Evolutionary conservation across 1,140 invertebrate genomes (phyloP), one percentile per base, ranked within the genome.

Genomic region (Drosophila setifemur): DNA sequence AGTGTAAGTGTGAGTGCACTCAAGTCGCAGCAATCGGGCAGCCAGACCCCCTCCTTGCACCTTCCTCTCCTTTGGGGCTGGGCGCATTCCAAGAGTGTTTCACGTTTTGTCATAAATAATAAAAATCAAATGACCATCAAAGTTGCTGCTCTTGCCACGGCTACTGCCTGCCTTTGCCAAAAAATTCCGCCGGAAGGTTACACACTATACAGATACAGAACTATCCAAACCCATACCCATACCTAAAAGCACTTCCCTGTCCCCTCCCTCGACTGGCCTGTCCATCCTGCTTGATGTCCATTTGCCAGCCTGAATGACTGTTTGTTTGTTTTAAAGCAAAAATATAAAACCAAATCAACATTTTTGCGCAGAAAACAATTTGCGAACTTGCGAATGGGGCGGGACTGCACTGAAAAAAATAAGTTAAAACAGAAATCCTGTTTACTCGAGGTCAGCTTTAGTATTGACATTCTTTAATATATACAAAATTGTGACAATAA

Each of bases 281-380:
- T 85, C 70, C 70, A 71, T 42, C 78, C 50, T 54, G 67, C 64
- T 60, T 67, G 79, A 86, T 85, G 79, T 85, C 79, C 79, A 85
- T 85, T 85, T 86, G 79, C 81, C 81, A 63, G 81, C 18, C 55
- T 71, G 60, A 82, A 85, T 85, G 78, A 73, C 79, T 79, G 79
- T 86, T 85, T 85, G 79, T 86, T 83, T 85, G 67, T 68, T 85
- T 57, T 75, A 72, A 75, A 60, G 66, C 71, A 54, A 85, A 85
- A 85, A 79, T 86, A 74, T 79, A 85, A 85, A 85, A 86, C 79
- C 79, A 85, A 83, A 85, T 86, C 79, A 85, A 85, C 81, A 85
- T 79, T 85, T 83, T 69, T 67, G 54, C 12, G 43, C 53, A 44
- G 25, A 70, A 29, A 68, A 52, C 61, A 52, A 61, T 57, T 57